phyloP scores from a whole-genome alignment of 2,888 invertebrate genomes.

The Xiphydria camelus region DNA sequence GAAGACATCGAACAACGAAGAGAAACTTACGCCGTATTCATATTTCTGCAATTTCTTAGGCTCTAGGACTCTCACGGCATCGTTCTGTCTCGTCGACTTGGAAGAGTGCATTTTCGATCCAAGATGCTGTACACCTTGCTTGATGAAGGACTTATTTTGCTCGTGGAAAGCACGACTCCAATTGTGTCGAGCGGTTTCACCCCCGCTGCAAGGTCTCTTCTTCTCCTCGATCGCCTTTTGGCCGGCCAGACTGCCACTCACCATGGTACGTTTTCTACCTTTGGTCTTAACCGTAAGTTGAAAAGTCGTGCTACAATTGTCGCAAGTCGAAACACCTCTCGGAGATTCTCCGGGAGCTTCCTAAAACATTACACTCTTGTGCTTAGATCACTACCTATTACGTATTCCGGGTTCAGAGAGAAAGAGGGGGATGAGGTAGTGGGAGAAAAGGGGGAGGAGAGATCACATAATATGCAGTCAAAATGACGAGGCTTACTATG shows the following conservation, averaged over 20 bases:
- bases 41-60: too few relatives aligned
- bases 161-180: slow-evolving; percentile 35
- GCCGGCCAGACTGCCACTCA: slow-evolving; percentile 23
- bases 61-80: too few relatives aligned
- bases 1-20: too few relatives aligned
- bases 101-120: slow-evolving; percentile 15
- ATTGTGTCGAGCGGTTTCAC: slow-evolving; percentile 16
- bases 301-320: slow-evolving; percentile 30
- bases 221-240: slow-evolving; percentile 29
- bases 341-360: slow-evolving; percentile 10
- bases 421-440: too few relatives aligned
- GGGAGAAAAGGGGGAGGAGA: too few relatives aligned
- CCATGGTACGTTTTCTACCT: slow-evolving; percentile 33
- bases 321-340: slow-evolving; percentile 22
- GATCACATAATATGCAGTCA: too few relatives aligned
- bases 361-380: slow-evolving; percentile 21
- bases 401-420: too few relatives aligned
- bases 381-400: too few relatives aligned
- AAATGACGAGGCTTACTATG: too few relatives aligned
- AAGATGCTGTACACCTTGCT: slow-evolving; percentile 30
- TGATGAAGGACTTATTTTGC: slow-evolving; percentile 31
- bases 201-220: slow-evolving; percentile 14
- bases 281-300: slow-evolving; percentile 38
- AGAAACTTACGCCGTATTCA: too few relatives aligned
- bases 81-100: slow-evolving; percentile 25